phyloP scores from a whole-genome alignment of 64 coral and sea anemone genomes.

The Dendronephthya gigantea region DNA sequence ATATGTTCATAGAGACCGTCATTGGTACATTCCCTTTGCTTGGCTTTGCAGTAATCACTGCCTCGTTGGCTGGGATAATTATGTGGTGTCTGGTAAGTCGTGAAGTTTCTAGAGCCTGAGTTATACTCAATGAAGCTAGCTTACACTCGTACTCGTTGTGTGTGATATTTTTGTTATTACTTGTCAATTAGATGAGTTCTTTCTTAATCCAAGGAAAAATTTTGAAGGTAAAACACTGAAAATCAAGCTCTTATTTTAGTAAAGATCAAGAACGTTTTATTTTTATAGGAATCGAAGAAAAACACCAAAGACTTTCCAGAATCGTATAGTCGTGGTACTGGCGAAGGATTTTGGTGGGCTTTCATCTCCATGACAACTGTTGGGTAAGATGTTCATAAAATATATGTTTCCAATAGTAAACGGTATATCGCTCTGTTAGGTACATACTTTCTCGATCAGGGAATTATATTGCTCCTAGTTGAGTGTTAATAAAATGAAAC shows the following conservation, averaged over 20 bases:
- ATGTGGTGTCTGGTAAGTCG: constrained; percentile 57
- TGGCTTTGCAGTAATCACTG: constrained; percentile 21
- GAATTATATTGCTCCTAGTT: no score
- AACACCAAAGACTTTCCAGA: constrained; percentile 47
- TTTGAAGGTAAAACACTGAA: neutral
- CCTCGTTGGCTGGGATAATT: constrained; percentile 45
- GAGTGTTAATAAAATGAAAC: no score
- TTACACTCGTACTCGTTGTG: no score
- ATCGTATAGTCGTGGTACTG: constrained; percentile 13
- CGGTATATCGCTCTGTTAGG: neutral
- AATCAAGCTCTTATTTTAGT: neutral
- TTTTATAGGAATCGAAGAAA: constrained; percentile 30
- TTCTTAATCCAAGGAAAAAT: no score
- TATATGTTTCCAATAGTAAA: neutral
- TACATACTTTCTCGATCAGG: no score
- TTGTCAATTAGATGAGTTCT: no score
- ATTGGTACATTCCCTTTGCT: constrained; percentile 33
- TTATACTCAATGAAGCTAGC: no score
- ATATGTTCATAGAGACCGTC: neutral
- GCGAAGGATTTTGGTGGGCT: constrained; percentile 54
- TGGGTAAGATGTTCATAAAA: constrained; percentile 27
- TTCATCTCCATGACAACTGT: constrained; percentile 29
- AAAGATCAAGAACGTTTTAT: neutral
- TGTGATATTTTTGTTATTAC: no score
- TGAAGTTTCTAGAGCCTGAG: neutral